Evolutionary conservation across 2,113 vertebrate species (phyloP).

Genomic region (Hyaena hyaena): DNA sequence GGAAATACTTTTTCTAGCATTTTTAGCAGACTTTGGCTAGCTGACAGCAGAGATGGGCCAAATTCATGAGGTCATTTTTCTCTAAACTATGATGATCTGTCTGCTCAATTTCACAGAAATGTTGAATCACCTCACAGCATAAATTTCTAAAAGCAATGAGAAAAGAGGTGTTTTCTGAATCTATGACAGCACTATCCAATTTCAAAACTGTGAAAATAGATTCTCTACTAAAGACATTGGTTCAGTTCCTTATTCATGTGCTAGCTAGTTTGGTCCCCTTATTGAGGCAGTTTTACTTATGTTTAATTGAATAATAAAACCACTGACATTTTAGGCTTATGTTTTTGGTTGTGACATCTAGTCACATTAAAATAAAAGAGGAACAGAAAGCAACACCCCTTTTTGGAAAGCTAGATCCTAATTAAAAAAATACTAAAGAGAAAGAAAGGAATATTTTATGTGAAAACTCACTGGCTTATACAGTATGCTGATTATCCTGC

Average conservation of each 20-base stretch:
- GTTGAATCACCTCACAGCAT: neutral
- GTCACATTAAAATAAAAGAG: slow-evolving; percentile 44
- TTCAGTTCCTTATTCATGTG: neutral
- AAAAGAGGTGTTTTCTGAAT: slow-evolving; percentile 1
- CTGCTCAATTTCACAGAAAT: slow-evolving; percentile 16
- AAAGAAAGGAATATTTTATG: neutral
- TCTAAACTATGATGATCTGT: slow-evolving; percentile 19
- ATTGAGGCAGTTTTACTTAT: neutral
- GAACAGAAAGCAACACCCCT: neutral
- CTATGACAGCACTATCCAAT: neutral
- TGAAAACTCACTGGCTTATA: neutral
- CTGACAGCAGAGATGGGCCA: slow-evolving; percentile 35
- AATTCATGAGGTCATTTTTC: slow-evolving; percentile 44
- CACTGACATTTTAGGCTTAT: slow-evolving; percentile 33
- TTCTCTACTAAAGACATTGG: slow-evolving; percentile 25
- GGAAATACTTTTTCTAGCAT: slow-evolving; percentile 57
- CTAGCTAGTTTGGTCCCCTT: neutral
- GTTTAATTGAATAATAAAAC: slow-evolving; percentile 44
- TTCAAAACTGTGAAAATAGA: slow-evolving; percentile 52
- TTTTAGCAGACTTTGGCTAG: slow-evolving; percentile 49
- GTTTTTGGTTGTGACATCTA: neutral
- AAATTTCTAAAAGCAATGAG: slow-evolving; percentile 26
- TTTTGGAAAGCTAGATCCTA: neutral
- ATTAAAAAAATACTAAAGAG: neutral
- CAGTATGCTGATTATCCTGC: neutral